Evolutionary conservation across 2,113 vertebrate species (phyloP).

Genomic region (Sarotherodon lohbergeri): DNA sequence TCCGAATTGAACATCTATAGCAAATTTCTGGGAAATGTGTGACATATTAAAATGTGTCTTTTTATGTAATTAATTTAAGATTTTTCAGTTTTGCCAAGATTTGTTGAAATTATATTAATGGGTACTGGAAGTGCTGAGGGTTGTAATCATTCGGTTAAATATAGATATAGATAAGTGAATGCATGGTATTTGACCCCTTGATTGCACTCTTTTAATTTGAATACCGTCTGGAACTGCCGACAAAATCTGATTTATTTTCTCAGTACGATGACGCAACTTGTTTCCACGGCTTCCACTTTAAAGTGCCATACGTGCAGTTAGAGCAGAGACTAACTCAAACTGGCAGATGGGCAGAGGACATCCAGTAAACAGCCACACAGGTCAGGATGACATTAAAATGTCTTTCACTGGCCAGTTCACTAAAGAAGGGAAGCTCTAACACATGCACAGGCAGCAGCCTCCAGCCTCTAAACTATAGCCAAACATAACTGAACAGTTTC

Average conservation of each 20-base stretch:
- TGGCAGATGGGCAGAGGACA: constrained; percentile 60
- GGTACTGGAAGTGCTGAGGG: neutral
- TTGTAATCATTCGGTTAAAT: neutral
- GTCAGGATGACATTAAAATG: constrained; percentile 50
- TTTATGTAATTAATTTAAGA: neutral
- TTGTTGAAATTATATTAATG: neutral
- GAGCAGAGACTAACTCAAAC: constrained; percentile 40
- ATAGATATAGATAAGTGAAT: neutral
- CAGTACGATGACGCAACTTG: neutral
- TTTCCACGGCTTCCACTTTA: neutral
- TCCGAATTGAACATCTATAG: neutral
- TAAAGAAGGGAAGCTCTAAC: neutral
- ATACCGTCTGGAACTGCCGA: neutral
- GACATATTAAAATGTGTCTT: neutral
- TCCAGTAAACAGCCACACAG: constrained; percentile 46
- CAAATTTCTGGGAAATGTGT: neutral
- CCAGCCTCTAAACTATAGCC: neutral
- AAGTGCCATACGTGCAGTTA: neutral
- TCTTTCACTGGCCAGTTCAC: constrained; percentile 33
- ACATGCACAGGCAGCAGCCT: neutral
- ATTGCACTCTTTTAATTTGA: neutral
- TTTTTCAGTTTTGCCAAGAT: neutral
- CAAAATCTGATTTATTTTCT: neutral
- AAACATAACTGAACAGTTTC: neutral
- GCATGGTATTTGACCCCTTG: neutral